Evolutionary conservation across 2,113 vertebrate species (phyloP).

Genomic region (Ctenomys sociabilis): DNA sequence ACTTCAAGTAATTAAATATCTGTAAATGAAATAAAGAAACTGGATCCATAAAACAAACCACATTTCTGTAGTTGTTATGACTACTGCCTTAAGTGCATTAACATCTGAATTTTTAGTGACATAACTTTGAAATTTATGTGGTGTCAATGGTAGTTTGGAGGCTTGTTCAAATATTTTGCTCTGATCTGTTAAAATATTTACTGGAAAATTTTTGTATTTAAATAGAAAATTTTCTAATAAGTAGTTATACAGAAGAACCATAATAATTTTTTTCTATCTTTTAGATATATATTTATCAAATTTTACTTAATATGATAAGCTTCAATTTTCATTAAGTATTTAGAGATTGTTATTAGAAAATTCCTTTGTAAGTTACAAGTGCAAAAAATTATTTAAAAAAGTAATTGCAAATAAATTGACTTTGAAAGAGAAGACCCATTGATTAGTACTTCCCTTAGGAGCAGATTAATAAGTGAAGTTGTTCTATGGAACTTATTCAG

Average conservation of each 20-base stretch:
- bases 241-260: background rate
- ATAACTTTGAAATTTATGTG: constrained; percentile 17
- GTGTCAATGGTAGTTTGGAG: background rate
- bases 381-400: too few species aligned
- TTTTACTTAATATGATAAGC: background rate
- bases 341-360: constrained; percentile 39
- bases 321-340: background rate
- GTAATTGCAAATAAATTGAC: background rate
- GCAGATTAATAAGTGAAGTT: background rate
- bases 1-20: background rate
- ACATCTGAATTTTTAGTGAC: background rate
- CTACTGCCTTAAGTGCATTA: background rate
- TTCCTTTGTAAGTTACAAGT: background rate
- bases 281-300: background rate
- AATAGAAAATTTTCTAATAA: background rate
- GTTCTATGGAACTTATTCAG: constrained; percentile 4
- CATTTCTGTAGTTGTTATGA: background rate
- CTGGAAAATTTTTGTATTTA: constrained; percentile 7
- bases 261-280: background rate
- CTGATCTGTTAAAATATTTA: background rate
- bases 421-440: constrained; percentile 4
- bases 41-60: background rate
- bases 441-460: constrained; percentile 4
- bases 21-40: background rate
- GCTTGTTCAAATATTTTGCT: background rate